Evolutionary conservation across 2,888 invertebrate genomes (phyloP).

Genomic region (Tiliacea citrago): DNA sequence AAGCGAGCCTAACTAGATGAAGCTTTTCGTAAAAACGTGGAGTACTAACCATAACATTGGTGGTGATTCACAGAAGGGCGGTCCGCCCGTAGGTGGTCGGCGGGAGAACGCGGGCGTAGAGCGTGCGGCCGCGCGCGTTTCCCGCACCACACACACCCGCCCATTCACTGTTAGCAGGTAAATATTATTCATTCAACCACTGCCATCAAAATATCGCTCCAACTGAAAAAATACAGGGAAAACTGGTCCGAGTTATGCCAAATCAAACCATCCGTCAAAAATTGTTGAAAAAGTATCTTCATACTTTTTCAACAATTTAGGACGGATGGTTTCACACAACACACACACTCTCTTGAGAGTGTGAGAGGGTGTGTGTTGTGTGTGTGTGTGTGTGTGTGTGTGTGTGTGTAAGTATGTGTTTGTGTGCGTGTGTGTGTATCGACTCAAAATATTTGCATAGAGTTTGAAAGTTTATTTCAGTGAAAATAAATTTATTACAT

Average conservation of each 20-base stretch:
- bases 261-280: background rate
- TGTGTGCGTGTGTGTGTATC: no score
- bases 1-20: background rate
- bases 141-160: constrained; percentile 90
- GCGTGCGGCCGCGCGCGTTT: constrained; percentile 87
- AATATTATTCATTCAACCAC: constrained; percentile 36
- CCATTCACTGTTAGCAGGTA: constrained; percentile 91
- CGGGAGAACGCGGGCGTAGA: constrained; percentile 89
- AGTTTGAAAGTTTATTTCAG: background rate
- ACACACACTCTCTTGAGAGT: no score
- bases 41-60: background rate
- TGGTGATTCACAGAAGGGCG: constrained; percentile 83
- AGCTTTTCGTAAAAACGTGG: background rate
- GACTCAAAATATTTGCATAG: constrained; percentile 14
- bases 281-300: background rate
- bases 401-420: no score
- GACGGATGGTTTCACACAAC: no score
- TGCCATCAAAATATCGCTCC: background rate
- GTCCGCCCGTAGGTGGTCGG: constrained; percentile 89
- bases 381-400: no score
- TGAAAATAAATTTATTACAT: background rate
- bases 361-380: no score
- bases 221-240: background rate
- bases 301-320: no score
- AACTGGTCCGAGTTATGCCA: background rate